phyloP scores from a whole-genome alignment of 2,888 invertebrate genomes.

The Drosophila sordidula region DNA sequence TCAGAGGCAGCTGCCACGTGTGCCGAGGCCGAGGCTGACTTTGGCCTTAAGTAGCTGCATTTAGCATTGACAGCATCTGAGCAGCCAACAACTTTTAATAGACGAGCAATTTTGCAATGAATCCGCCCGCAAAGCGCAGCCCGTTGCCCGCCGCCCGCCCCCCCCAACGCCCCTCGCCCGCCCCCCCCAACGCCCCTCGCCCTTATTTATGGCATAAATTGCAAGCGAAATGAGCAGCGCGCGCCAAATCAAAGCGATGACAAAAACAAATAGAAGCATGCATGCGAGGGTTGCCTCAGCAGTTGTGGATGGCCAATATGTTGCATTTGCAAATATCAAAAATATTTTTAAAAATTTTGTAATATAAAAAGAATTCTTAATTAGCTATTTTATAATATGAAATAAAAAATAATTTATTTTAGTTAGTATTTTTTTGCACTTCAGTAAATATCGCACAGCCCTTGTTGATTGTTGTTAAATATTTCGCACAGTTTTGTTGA shows the following conservation, averaged over 20 bases:
- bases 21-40: slow-evolving; percentile 29
- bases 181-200: not conserved
- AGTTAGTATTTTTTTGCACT: too few species aligned
- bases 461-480: slow-evolving; percentile 35
- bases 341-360: too few species aligned
- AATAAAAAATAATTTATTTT: too few species aligned
- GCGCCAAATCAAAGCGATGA: slow-evolving; percentile 68
- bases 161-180: not conserved
- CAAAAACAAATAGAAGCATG: slow-evolving; percentile 61
- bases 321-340: too few species aligned
- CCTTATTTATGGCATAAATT: slow-evolving; percentile 66
- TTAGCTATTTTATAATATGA: too few species aligned
- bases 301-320: too few species aligned
- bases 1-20: slow-evolving; percentile 66
- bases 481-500: slow-evolving; percentile 41
- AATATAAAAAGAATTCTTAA: too few species aligned
- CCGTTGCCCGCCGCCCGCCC: not conserved
- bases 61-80: slow-evolving; percentile 53
- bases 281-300: slow-evolving; percentile 36
- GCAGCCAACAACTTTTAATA: slow-evolving; percentile 63
- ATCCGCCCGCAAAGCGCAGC: slow-evolving; percentile 31
- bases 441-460: slow-evolving; percentile 6
- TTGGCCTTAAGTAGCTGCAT: slow-evolving; percentile 62
- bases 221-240: slow-evolving; percentile 70
- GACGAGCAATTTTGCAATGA: slow-evolving; percentile 52